Conservation (phyloP, 2,888 invertebrate species). For the Brachynemurus nebulosus region DNA sequence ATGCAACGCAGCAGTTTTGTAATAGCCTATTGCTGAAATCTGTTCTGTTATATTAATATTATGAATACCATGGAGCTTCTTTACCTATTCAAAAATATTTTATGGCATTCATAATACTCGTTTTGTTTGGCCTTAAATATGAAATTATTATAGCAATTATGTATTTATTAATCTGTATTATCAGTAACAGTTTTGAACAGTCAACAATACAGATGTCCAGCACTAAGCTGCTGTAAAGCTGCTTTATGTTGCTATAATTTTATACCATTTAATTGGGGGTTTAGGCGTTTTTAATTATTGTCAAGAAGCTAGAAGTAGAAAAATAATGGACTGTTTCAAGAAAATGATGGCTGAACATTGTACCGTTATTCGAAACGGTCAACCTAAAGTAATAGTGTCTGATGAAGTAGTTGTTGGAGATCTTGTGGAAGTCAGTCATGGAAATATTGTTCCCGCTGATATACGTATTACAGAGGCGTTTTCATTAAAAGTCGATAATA, state of each 20-base stretch:
- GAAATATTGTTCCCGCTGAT: conserved; percentile 97
- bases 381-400: conserved; percentile 80
- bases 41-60: too few species aligned
- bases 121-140: too few species aligned
- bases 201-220: too few species aligned
- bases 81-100: too few species aligned
- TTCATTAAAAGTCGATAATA: conserved; percentile 93
- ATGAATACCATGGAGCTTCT: too few species aligned
- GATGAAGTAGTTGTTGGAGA: conserved; percentile 95
- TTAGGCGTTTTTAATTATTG: conserved; percentile 96
- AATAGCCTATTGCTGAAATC: too few species aligned
- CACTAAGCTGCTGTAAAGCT: background rate
- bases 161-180: too few species aligned
- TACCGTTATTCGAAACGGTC: conserved; percentile 86
- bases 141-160: too few species aligned
- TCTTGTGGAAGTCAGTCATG: conserved; percentile 97
- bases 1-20: too few species aligned
- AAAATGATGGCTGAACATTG: conserved; percentile 96
- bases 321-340: conserved; percentile 98
- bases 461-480: conserved; percentile 88
- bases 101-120: too few species aligned
- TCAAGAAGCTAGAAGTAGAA: conserved; percentile 96
- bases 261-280: conserved; percentile 22
- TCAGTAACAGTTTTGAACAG: too few species aligned
- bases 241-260: background rate